phyloP scores from a whole-genome alignment of 2,888 invertebrate species.

The Conops quadrifasciatus region DNA sequence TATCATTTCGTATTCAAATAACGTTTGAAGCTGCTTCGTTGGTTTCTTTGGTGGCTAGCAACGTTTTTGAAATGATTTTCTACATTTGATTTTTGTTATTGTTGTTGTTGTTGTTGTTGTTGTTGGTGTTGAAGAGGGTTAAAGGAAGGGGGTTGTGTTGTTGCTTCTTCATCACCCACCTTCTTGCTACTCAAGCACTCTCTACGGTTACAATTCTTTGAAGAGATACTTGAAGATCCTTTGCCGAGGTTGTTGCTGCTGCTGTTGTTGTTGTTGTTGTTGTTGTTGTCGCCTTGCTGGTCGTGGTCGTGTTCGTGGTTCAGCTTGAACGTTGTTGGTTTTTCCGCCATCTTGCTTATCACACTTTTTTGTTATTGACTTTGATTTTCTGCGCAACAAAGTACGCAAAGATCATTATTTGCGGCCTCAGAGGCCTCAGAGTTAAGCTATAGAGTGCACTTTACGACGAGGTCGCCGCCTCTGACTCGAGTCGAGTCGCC shows the following conservation, averaged over 20 bases:
- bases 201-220: not conserved
- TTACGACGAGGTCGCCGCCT: not conserved
- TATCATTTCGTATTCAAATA: too few species aligned
- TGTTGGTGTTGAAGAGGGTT: not conserved
- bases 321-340: too few species aligned
- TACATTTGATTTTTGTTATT: not conserved
- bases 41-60: too few species aligned
- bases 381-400: conserved; percentile 10
- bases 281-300: too few species aligned
- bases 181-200: not conserved
- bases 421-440: conserved; percentile 2
- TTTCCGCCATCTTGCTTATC: not conserved
- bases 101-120: not conserved
- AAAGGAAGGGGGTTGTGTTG: not conserved
- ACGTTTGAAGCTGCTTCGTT: too few species aligned
- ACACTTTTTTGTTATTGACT: not conserved
- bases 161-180: not conserved
- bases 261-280: not conserved
- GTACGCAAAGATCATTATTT: not conserved
- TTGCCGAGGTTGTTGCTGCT: not conserved
- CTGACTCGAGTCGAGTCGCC: not conserved
- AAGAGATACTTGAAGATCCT: conserved; percentile 7
- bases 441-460: not conserved
- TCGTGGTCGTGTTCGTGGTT: not conserved
- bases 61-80: too few species aligned